These are phyloP conservation scores for Meandrina meandrites DNA, from an alignment of 92 coral and sea anemone genomes.

Conservation along the genomic window DNA sequence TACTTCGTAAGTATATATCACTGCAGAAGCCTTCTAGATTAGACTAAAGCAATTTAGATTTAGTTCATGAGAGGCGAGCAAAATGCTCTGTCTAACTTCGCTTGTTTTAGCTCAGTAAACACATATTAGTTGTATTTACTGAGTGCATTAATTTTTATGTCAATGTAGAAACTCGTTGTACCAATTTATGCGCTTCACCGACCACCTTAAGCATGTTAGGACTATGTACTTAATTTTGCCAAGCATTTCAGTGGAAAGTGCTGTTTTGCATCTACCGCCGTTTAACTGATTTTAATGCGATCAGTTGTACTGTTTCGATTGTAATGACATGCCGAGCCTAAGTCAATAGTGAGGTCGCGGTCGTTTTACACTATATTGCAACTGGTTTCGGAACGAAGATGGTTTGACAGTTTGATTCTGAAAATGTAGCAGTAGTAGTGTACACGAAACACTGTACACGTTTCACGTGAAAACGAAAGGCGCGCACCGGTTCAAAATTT, in stretches of 20 bases:
- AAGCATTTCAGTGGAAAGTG: neutral
- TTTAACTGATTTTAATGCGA: too few relatives aligned
- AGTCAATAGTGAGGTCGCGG: neutral
- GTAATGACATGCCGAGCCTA: neutral
- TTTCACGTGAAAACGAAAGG: too few relatives aligned
- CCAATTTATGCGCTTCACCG: too few relatives aligned
- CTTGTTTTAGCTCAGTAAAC: neutral
- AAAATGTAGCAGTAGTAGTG: too few relatives aligned
- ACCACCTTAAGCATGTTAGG: neutral
- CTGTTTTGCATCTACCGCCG: neutral
- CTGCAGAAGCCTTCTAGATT: neutral
- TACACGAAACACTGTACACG: too few relatives aligned
- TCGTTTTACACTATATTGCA: neutral
- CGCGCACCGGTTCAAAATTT: too few relatives aligned
- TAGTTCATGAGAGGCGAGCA: neutral
- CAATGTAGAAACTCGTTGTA: neutral
- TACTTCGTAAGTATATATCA: neutral
- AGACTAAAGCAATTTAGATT: neutral
- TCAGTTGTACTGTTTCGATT: neutral
- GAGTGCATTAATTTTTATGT: neutral
- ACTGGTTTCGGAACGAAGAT: too few relatives aligned
- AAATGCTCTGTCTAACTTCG: neutral
- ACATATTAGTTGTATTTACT: neutral
- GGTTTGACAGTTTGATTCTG: too few relatives aligned
- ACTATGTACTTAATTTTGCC: neutral